Evolutionary conservation across 1,140 invertebrate species (phyloP).

Genomic region (Dryas iulia): DNA sequence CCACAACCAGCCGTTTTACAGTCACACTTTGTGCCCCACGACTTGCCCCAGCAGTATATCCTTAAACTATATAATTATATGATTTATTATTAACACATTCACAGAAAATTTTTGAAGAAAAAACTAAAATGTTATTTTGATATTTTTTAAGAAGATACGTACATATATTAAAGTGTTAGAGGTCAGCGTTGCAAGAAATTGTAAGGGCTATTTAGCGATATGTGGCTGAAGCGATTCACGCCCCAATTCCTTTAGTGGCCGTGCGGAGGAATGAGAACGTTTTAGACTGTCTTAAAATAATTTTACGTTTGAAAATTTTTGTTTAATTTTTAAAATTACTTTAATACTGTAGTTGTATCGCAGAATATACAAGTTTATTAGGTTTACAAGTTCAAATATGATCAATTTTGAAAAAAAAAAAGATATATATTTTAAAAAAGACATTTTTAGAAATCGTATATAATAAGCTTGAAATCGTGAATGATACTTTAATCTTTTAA

Average conservation of each 20-base stretch:
- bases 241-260: slow-evolving; percentile 14
- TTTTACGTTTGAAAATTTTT: not conserved
- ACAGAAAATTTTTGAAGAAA: not conserved
- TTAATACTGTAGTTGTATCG: not conserved
- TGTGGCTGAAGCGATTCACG: slow-evolving; percentile 13
- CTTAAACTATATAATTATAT: too few species aligned
- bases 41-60: too few species aligned
- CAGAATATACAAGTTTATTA: too few species aligned
- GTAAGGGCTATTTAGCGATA: slow-evolving; percentile 16
- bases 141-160: slow-evolving; percentile 8
- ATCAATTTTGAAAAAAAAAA: too few species aligned
- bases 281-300: slow-evolving; percentile 3
- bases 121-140: not conserved
- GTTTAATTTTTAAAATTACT: not conserved
- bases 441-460: too few species aligned
- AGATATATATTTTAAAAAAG: too few species aligned
- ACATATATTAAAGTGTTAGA: slow-evolving; percentile 2
- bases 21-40: too few species aligned
- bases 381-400: too few species aligned
- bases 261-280: not conserved
- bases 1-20: too few species aligned
- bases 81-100: too few species aligned
- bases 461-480: too few species aligned
- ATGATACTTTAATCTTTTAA: too few species aligned
- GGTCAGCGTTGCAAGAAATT: slow-evolving; percentile 15